Base-by-base conservation (phyloP, 2,888 invertebrate species). In the Sphaeridia pumilis region DNA sequence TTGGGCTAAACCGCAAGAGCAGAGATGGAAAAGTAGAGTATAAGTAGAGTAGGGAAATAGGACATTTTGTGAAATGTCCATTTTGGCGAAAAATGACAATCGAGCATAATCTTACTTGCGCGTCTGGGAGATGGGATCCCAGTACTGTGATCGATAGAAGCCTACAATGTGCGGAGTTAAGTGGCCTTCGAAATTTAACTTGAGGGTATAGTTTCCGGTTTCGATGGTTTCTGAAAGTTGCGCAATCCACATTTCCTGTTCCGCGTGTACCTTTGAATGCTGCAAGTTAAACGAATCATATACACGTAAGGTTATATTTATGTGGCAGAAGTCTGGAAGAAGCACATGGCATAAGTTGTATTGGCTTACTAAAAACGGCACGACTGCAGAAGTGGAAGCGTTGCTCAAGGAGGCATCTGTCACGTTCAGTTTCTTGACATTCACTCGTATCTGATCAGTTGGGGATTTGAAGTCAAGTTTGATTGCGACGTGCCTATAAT, bases 151-250 rank as follows among this genome's bases (percentile, higher is more conserved):
- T 60, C 76, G 76, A 68, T 86, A 87, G 52, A 86, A 75, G 3
- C 86, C 86, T 51, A 82, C 79, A 65, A 84, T 81, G 59, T 79
- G 78, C 57, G 77, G 74, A 25, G 75, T 77, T 67, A 84, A 73
- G 57, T 75, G 74, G 0, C 85, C 85, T 56, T 71, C 70, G 66
- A 81, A 87, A 34, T 77, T 70, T 42, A 85, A 74, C 38, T 70
- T 67, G 14, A 84, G 67, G 14, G 71, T 70, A 66, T 80, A 80
- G 49, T 70, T 70, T 1, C 78, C 74, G 27, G 61, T 62, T 3
- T 35, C 34, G 2, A 72, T 55, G 5, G 57, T 55, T 1, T 61
- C 49, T 20, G 55, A 59, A 1, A 67, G 64, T 46, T 68, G 66
- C 34, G 73, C 65, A 5, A 74, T 72, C 70, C 72, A 72, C 61